phyloP scores from a whole-genome alignment of 2,113 vertebrate species.

The Sceloporus tristichus region DNA sequence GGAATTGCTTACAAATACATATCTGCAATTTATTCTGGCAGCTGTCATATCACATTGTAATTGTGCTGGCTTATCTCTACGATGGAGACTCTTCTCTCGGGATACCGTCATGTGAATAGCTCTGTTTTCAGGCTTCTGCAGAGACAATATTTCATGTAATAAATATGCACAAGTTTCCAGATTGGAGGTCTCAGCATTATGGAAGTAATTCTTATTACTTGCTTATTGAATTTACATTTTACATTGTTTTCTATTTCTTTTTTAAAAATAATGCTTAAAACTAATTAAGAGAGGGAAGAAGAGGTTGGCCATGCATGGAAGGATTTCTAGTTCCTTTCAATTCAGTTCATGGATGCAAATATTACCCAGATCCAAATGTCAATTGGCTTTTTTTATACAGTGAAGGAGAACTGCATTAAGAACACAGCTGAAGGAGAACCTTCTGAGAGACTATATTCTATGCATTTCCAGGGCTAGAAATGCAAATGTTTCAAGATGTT shows the following conservation, averaged over 20 bases:
- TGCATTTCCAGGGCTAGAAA: background rate
- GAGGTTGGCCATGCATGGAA: background rate
- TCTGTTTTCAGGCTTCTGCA: constrained; percentile 32
- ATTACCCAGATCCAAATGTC: background rate
- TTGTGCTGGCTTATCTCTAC: constrained; percentile 5
- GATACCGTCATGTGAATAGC: background rate
- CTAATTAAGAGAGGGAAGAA: constrained; percentile 25
- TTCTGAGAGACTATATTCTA: background rate
- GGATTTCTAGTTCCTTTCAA: background rate
- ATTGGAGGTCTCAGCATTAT: constrained; percentile 17
- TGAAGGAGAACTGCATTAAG: constrained; percentile 6
- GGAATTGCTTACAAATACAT: constrained; percentile 25
- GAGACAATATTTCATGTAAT: background rate
- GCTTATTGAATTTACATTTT: background rate
- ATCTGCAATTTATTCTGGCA: constrained; percentile 42
- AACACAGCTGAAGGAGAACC: background rate
- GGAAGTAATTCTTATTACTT: background rate
- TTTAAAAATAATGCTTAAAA: background rate
- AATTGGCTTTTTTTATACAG: constrained; percentile 2
- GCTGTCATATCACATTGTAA: constrained; percentile 36
- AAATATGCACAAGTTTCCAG: background rate
- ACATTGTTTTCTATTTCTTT: background rate
- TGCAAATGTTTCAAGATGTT: background rate
- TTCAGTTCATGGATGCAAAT: background rate
- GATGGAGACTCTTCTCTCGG: constrained; percentile 1